Evolutionary conservation across 1,140 invertebrate species (phyloP), one percentile per base, ranked within the genome.

Genomic region (Neotoxoptera formosana): DNA sequence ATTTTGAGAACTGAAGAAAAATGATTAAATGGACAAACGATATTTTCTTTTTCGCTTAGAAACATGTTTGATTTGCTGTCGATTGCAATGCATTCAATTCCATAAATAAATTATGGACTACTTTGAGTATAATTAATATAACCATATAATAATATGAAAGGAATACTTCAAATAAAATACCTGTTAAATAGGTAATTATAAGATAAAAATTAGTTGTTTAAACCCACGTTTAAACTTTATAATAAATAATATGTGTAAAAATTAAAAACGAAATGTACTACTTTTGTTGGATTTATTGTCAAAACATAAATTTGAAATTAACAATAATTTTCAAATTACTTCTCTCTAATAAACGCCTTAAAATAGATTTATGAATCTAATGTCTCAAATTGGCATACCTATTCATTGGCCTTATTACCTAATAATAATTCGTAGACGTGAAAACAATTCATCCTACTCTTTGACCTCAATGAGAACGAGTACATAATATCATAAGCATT

Each of bases 381-480:
- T 81, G 76, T 36, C 34, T 81, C 6, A 81, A 81, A 81, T 81
- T 81, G 17, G 6, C 76, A 81, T 67, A 67, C 60, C 60, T 67
- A n/a, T 67, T 67, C 60, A 67, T 67, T 67, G 60, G 60, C 60
- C 60, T 81, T 81, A 81, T 34, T 81, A 81, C 76, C 34, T 83
- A 83, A 36, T 36, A 83, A 36, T 76, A 76, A 83, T 36, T 36
- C 8, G 20, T 83, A 36, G 34, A 83, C 76, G 34, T 36, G 20
- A 83, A 83, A 83, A 21, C n/a, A 83, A 83, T 36, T 47, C 84
- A 47, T 41, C 83, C 83, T 84, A 36, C 83, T 84, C n/a, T 53
- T 53, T 89, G 87, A 89, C 87, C 87, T 89, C n/a, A 53, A 89
- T 53, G 47, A 34, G 41, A 89, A 89, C 41, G 20, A 51, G n/a